Evolutionary conservation across 1,140 invertebrate genomes (phyloP).

Genomic region (Tigriopus japonicus): DNA sequence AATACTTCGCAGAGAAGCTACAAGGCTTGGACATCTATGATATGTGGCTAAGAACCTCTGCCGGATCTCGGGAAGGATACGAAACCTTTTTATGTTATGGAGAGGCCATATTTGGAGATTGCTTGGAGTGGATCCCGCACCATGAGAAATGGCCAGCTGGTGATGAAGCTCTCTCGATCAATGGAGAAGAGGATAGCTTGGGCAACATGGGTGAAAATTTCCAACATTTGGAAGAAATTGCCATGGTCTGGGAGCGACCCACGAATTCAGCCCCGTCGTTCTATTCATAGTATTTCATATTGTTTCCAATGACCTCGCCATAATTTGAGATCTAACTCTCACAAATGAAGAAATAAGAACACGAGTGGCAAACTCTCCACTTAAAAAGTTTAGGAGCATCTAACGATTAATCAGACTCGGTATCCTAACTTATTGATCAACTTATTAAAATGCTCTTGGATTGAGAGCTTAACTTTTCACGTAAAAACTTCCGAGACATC

Average conservation of each 20-base stretch:
- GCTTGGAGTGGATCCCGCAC: background rate
- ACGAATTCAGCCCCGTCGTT: background rate
- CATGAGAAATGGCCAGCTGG: background rate
- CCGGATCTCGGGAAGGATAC: background rate
- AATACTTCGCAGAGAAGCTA: background rate
- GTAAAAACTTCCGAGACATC: background rate
- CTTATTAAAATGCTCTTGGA: too few relatives aligned
- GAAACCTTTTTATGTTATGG: slow-evolving; percentile 2
- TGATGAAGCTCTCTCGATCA: background rate
- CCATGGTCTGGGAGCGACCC: background rate
- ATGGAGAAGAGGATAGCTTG: background rate
- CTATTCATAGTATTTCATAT: background rate
- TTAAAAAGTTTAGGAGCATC: too few relatives aligned
- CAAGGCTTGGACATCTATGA: background rate
- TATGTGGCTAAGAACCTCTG: background rate
- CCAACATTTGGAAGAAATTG: background rate
- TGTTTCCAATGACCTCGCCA: background rate
- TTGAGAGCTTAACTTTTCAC: too few relatives aligned
- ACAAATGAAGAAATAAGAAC: background rate
- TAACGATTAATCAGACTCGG: too few relatives aligned
- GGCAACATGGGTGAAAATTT: background rate
- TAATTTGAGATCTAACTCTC: too few relatives aligned
- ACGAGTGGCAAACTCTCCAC: background rate
- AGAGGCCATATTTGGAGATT: background rate
- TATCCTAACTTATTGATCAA: too few relatives aligned